Percentiles rank a stretch among this genome's conserved stretches.
These are phyloP conservation scores for Eristalis tenax DNA, from an alignment of 2,888 invertebrate species.

Conservation along the genomic window DNA sequence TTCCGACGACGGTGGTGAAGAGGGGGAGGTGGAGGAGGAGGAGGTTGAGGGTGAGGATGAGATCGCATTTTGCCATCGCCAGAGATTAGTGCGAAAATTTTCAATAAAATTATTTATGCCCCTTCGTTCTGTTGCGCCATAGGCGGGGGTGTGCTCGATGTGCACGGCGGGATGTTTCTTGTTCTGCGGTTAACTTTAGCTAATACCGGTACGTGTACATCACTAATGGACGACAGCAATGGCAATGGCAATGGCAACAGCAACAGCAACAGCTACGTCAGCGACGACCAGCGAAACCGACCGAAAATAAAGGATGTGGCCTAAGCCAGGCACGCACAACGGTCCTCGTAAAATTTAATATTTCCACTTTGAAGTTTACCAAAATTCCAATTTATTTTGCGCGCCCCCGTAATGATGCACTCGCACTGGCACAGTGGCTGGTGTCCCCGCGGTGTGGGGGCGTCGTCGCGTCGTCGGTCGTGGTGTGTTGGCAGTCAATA, in stretches of 20 bases:
- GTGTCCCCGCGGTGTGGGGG: too few species aligned
- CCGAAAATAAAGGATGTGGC: constrained; percentile 47
- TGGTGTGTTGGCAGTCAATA: constrained; percentile 49
- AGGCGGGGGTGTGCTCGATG: not conserved
- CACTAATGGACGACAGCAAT: constrained; percentile 61
- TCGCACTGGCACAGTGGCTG: not conserved
- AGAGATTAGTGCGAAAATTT: constrained; percentile 72
- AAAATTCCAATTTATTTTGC: constrained; percentile 69
- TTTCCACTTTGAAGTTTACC: constrained; percentile 68
- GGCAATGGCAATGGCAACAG: too few species aligned
- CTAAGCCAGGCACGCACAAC: constrained; percentile 69
- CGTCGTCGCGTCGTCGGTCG: too few species aligned
- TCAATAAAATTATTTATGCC: constrained; percentile 71
- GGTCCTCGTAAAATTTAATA: constrained; percentile 70
- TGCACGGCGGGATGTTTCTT: not conserved
- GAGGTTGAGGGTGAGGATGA: not conserved
- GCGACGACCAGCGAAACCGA: not conserved
- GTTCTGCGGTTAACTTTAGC: constrained; percentile 64
- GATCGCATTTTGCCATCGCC: constrained; percentile 31
- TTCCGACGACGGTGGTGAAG: constrained; percentile 16
- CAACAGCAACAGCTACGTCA: not conserved
- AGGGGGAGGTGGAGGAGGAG: too few species aligned
- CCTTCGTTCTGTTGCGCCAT: constrained; percentile 18
- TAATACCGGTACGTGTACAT: constrained; percentile 65
- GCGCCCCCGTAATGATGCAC: constrained; percentile 26